Base-by-base conservation (phyloP, 2,797 vertebrate genomes). In the Syngnathus rostellatus region DNA sequence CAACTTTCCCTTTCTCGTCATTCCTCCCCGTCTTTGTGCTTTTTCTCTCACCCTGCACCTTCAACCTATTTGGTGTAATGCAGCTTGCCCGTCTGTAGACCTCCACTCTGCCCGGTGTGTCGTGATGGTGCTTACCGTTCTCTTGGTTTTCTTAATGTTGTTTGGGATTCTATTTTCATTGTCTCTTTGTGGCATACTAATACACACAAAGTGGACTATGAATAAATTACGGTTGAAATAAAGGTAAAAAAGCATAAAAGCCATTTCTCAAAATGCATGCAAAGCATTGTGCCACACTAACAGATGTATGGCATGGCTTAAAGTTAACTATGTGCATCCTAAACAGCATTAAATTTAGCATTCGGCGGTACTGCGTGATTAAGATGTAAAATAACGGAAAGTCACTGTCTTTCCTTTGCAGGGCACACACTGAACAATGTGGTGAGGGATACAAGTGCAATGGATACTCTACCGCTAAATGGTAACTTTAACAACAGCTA, bases 401-500 rank as follows among this genome's bases (percentile, higher is more conserved):
- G 92, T 85, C 72, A 77, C 84, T 40, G 80, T 67, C 84, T 89
- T 71, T 87, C 91, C 87, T 89, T 94, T 93, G 40, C 92, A 99
- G 96, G 96, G 94, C 95, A 97, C 93, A 95, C 97, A 92, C 93
- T 99, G 94, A 99, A 93, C 95, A 97, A 91, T 90, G 94, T 91
- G 92, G 85, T 89, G 88, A 97, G 94, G 95, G 96, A 98, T 91
- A 94, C 94, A 93, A 99, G 95, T 95, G 95, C 96, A 93, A 98
- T 99, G 95, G 97, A 98, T 94, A 99, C 97, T 91, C 96, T 99
- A 94, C 96, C 96, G 93, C 97, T 99, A 95, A 99, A 99, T 95
- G 97, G 96, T 94, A 99, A 99, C 89, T 99, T 99, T 91, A 99
- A 98, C 90, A 99, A 99, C 89, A 99, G 96, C 93, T 99, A 99